Conservation (phyloP, 2,888 invertebrate genomes). For the Amphipoea oculea region DNA sequence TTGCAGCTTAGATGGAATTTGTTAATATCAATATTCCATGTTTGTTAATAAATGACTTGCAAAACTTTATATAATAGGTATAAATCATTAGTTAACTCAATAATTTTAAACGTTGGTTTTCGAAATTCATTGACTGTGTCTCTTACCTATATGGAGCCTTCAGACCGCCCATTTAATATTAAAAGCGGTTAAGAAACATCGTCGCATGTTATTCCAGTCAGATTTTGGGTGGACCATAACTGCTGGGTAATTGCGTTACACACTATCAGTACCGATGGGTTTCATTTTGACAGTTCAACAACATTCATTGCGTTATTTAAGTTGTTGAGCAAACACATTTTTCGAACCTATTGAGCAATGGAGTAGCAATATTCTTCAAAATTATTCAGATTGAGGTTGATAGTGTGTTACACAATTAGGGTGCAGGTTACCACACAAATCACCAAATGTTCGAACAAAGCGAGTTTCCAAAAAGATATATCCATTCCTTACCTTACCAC, state of each 20-base stretch:
- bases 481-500: neutral
- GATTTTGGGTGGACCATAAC: neutral
- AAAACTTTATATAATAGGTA: slow-evolving; percentile 17
- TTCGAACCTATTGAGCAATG: no score
- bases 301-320: no score
- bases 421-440: neutral
- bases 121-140: slow-evolving; percentile 4
- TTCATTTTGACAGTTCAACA: no score
- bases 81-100: slow-evolving; percentile 31
- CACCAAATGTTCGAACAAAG: neutral
- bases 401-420: no score
- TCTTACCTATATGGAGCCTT: neutral
- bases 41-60: slow-evolving; percentile 36
- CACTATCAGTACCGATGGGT: no score
- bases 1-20: slow-evolving; percentile 18
- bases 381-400: no score
- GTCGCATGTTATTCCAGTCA: neutral
- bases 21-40: slow-evolving; percentile 19
- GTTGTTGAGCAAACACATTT: no score
- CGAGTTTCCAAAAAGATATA: neutral
- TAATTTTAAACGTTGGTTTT: slow-evolving; percentile 34
- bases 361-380: no score
- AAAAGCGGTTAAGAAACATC: slow-evolving; percentile 2
- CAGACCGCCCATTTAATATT: slow-evolving; percentile 9
- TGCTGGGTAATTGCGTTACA: no score